These are phyloP conservation scores for Strigops habroptila DNA, from an alignment of 2,113 vertebrate species.

Conservation along the genomic window DNA sequence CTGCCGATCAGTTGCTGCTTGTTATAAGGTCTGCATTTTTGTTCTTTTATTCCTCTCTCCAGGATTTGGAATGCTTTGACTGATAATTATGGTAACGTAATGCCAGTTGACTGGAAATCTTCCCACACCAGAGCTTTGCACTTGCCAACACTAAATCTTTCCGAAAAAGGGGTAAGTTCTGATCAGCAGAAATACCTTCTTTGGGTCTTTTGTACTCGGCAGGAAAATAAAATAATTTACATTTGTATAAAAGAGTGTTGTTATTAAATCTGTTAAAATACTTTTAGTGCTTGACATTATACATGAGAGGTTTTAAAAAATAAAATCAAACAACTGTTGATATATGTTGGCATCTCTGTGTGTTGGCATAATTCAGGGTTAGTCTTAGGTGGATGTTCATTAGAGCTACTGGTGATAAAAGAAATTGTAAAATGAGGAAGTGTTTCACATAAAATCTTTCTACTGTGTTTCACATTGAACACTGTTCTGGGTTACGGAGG, in stretches of 20 bases:
- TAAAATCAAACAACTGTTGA: background rate
- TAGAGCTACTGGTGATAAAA: background rate
- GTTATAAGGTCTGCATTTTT: background rate
- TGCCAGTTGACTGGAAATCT: conserved; percentile 97
- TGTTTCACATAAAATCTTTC: background rate
- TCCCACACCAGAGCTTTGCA: conserved; percentile 91
- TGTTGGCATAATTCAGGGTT: background rate
- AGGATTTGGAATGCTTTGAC: conserved; percentile 98
- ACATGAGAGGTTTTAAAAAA: background rate
- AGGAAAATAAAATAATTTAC: background rate
- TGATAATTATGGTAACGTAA: conserved; percentile 95
- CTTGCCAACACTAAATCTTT: conserved; percentile 91
- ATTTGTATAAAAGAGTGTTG: background rate
- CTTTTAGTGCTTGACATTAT: background rate
- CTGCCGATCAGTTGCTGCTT: background rate
- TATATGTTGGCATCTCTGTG: background rate
- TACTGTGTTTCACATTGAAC: background rate
- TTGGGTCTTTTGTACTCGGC: background rate
- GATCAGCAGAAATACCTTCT: background rate
- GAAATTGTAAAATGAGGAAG: background rate
- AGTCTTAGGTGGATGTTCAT: background rate
- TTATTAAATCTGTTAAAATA: background rate
- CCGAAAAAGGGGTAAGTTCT: conserved; percentile 82
- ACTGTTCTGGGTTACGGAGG: background rate
- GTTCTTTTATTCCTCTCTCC: conserved; percentile 18